Base-by-base conservation (phyloP, 2,888 invertebrate species). In the Agrotis exclamationis region DNA sequence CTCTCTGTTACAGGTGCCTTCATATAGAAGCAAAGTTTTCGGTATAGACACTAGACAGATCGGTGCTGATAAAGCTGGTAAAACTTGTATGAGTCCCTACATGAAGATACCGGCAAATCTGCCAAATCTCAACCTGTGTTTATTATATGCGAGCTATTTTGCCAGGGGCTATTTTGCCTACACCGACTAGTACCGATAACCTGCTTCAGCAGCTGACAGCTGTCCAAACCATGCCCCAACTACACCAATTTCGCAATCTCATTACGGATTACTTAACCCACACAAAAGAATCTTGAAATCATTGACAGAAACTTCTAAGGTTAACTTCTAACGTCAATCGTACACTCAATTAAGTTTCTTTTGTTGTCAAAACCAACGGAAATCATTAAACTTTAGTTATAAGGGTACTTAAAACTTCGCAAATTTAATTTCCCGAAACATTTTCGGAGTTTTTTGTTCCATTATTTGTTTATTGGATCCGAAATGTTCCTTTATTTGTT, bases 331-430 rank as follows among this genome's bases (percentile, higher is more conserved):
- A 60, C 60, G 67, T 70, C 84, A 64, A 68, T 81, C 62, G 57
- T 51, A 39, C 63, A 51, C 47, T 77, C 73, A 51, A 73, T 82
- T 79, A 63, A 39, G 5, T 67, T 62, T 68, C 69, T 68, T 70
- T 81, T 78, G 82, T 76, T 81, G 82, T 81, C 82, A 81, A 65
- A 84, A 70, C 70, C 82, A 81, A 66, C 47, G 54, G 45, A 39
- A 65, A 68, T 60, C 33, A 70, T 75, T 84, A 24, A 65, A 79
- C 16, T 65, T 70, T 39, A 69, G 24, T 39, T 63, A 16, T 51
- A 59, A 76, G 24, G 28, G 62, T 59, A 68, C 53, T 66, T 39
- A 14, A 59, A 78, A 81, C 50, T 76, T 66, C 39, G 22, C 13
- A 28, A 48, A 79, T 63, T 67, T 33, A 28, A 64, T 64, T 39